Percentiles rank a stretch among this genome's conserved stretches.
phyloP scores from a whole-genome alignment of 2,888 invertebrate genomes.

The Xylota segnis region DNA sequence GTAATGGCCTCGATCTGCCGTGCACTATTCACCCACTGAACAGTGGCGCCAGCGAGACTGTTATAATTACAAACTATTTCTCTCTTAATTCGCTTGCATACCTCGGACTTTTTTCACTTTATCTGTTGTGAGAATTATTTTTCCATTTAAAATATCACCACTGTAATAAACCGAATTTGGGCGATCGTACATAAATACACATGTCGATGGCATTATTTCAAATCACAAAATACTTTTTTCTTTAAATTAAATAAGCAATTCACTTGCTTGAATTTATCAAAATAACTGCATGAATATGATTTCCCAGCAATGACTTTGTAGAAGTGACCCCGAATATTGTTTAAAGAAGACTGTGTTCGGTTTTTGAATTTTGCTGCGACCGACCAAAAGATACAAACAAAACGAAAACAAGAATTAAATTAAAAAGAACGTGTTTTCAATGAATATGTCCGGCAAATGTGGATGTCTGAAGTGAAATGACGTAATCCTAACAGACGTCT shows the following conservation, averaged over 20 bases:
- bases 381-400: not conserved
- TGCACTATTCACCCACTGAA: not conserved
- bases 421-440: slow-evolving; percentile 1
- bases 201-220: slow-evolving; percentile 57
- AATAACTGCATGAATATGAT: not conserved
- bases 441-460: not conserved
- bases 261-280: slow-evolving; percentile 3
- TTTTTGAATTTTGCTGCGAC: not conserved
- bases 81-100: slow-evolving; percentile 29
- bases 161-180: slow-evolving; percentile 65
- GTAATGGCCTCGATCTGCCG: not conserved
- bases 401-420: slow-evolving; percentile 13
- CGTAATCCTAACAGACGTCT: slow-evolving; percentile 15
- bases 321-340: slow-evolving; percentile 14
- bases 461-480: slow-evolving; percentile 11
- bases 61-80: not conserved
- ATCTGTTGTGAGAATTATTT: slow-evolving; percentile 61
- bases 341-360: slow-evolving; percentile 6
- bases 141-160: slow-evolving; percentile 65
- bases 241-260: not conserved
- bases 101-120: slow-evolving; percentile 63
- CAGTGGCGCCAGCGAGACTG: slow-evolving; percentile 23
- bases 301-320: not conserved
- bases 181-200: slow-evolving; percentile 62
- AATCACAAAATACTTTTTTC: not conserved